A percentile compares a stretch with the other conserved stretches of the same genome.
Conservation (phyloP, 2,888 invertebrate genomes). For the Diarsia brunnea region DNA sequence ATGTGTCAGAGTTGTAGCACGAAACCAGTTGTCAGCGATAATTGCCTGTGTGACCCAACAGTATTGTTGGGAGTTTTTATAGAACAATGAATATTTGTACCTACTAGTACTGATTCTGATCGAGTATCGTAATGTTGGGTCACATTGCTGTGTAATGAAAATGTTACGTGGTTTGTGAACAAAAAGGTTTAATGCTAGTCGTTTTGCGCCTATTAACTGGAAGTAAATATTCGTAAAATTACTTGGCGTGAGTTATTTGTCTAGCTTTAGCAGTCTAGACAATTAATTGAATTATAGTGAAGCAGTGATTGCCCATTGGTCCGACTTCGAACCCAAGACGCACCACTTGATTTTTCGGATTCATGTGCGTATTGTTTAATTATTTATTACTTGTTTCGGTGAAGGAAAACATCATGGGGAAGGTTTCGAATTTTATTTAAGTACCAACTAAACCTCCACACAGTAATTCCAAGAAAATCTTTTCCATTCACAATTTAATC, state of each 20-base stretch:
- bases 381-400: no score
- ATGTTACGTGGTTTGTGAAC: conserved; percentile 19
- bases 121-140: conserved; percentile 34
- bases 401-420: no score
- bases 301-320: no score
- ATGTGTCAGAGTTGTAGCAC: conserved; percentile 66
- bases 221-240: neutral
- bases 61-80: conserved; percentile 58
- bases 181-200: conserved; percentile 1
- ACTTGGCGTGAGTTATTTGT: neutral
- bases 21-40: conserved; percentile 66
- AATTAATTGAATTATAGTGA: no score
- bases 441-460: neutral
- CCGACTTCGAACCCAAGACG: no score
- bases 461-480: neutral
- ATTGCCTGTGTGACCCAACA: conserved; percentile 67
- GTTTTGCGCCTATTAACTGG: conserved; percentile 4
- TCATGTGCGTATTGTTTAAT: no score
- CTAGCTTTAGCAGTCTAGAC: neutral
- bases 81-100: conserved; percentile 35
- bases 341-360: no score
- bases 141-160: conserved; percentile 17
- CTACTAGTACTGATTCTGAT: conserved; percentile 31
- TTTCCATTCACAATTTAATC: neutral
- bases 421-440: no score